Evolutionary conservation across 2,797 vertebrate genomes (phyloP), one percentile per base, ranked within the genome.

Genomic region (Xerus rutilus): DNA sequence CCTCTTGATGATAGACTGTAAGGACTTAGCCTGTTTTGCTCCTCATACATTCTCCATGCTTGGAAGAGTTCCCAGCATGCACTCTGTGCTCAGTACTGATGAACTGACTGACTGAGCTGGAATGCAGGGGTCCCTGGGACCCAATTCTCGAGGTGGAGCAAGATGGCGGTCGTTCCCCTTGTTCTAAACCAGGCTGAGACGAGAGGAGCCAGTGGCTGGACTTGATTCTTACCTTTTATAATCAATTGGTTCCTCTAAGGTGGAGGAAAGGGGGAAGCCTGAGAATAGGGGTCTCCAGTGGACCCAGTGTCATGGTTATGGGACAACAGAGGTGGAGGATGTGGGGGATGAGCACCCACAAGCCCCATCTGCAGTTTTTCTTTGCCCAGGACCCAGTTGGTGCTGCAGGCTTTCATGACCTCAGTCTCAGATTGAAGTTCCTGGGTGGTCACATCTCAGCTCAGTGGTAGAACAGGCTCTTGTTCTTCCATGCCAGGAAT

Each of bases 81-180:
- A 5, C 25, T 17, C 30, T 20, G 12, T 35, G 18, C 23, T 67
- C 8, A 65, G 0, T 14, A 28, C 7, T 12, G 3, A 8, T 35
- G 14, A 54, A 12, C 45, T 45, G 86, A 28, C 5, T 39, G 65
- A 59, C 30, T 69, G 47, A 92, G 14, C n/a, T 39, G 6, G 10
- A 35, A 35, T 20, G 28, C 54, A 30, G n/a, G 23, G 54, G 45
- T 15, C 39, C 8, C 0, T 6, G 7, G 12, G 49, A 7, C 7
- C 7, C 0, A 0, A 13, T 69, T 65, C 62, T 21, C 54, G 28
- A 67, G 6, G 0, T 23, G 1, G 39, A 59, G 10, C 9, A 1
- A 39, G 47, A 62, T n/a, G 8, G 10, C 47, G 28, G 0, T 43
- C 23, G 5, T 25, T 14, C 12, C 17, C 28, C 12, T 39, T 32